These are phyloP conservation scores for Conus ventricosus DNA, from an alignment of 1,140 invertebrate genomes.

Conservation along the genomic window DNA sequence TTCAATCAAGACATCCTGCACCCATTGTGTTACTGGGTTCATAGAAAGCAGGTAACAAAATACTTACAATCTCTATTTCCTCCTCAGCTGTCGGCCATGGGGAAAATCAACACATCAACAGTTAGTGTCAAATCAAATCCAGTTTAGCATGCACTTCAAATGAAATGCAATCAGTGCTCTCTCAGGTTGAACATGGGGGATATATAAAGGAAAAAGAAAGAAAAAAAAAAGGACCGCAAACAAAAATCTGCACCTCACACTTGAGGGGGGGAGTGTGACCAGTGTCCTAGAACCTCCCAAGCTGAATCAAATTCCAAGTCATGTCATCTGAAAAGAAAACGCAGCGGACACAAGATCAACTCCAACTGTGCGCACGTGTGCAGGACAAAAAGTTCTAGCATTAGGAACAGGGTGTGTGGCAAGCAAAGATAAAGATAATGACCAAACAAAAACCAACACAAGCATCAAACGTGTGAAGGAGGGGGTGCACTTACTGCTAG, in stretches of 20 bases:
- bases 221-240: neutral
- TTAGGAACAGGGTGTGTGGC: neutral
- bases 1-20: neutral
- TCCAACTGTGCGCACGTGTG: neutral
- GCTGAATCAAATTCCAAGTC: neutral
- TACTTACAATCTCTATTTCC: slow-evolving; percentile 34
- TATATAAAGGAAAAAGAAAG: neutral
- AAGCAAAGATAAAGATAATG: neutral
- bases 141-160: neutral
- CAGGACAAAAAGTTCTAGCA: neutral
- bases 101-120: neutral
- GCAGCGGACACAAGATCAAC: neutral
- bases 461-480: neutral
- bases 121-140: neutral
- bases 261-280: neutral
- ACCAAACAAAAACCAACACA: neutral
- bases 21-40: neutral
- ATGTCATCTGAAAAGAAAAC: neutral
- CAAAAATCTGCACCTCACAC: neutral
- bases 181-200: neutral
- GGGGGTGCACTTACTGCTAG: slow-evolving; percentile 63
- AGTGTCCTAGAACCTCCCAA: neutral
- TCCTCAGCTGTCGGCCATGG: slow-evolving; percentile 29
- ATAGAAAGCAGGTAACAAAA: neutral
- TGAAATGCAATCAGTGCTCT: neutral